Evolutionary conservation across 53 echinoderm and acorn worm genomes (phyloP), one percentile per base, ranked within the genome.

Genomic region (Apostichopus leukothele): DNA sequence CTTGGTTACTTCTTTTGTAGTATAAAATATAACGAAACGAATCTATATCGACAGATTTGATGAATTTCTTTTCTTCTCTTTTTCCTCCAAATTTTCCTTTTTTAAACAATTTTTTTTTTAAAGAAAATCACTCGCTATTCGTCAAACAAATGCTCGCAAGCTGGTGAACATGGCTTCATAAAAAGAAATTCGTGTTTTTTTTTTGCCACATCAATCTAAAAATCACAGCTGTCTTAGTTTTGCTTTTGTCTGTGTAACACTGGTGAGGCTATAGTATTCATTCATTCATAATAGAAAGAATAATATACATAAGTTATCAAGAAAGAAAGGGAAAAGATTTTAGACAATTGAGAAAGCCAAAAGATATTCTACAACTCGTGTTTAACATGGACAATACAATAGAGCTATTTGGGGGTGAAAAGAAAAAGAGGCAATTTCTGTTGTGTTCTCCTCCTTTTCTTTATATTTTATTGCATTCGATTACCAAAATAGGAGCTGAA

Each of bases 181-280:
- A 50, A 51, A 51, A 26, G 59, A 54, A 20, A 54, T 54, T 57
- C 54, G 54, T 81, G 53, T 55, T 14, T 6, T 71, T 14, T 71
- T 6, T 71, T 14, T 5, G 16, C 71, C 14, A 57, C 71, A 71
- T 81, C 54, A 54, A 81, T 57, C 54, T 57, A 22, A 81, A 79
- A 81, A 81, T 81, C 81, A 81, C 81, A 81, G 81, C 81, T 81
- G 81, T 16, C 12, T 81, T 8, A 39, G 39, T 39, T 39, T 81
- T 11, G n/a, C 54, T 55, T 81, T 55, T 81, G 54, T 81, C 81
- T 57, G 55, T 71, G 63, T 63, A 71, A 71, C 71, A 71, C 6
- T 71, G 71, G 71, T 19, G 71, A n/a, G 20, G n/a, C 20, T 18
- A 6, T 71, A 6, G 20, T 71, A 9, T 57, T 57, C 57, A 57